Evolutionary conservation across 2,113 vertebrate genomes (phyloP), one percentile per base, ranked within the genome.

Genomic region (Glaucidium brasilianum): DNA sequence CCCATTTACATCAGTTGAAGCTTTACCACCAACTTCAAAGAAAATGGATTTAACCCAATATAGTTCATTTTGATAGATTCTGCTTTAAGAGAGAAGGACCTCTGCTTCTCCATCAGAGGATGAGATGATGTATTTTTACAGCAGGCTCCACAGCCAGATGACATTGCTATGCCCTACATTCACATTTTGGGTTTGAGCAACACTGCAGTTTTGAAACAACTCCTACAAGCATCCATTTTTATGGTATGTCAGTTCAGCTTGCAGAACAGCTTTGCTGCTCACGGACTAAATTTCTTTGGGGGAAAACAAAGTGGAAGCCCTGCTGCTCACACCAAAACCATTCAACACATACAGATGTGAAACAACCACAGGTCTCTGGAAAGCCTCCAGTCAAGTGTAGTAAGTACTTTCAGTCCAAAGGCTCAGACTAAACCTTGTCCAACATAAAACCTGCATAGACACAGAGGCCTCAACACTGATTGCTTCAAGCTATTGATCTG

Each of bases 21-120:
- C 91, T 78, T 91, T 82, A 86, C 94, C 68, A 81, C 52, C 69
- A 39, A 39, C 88, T 94, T 91, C 63, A 94, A 95, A 94, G 88
- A 93, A 93, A 94, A 91, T 59, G 60, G 83, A 88, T 92, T 97
- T 96, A 95, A 96, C 83, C 80, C 88, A 45, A 49, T 50, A 34
- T 2, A 56, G 66, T 82, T 91, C 60, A 78, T 90, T 91, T 67
- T 86, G 88, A 92, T 52, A 81, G 81, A 92, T 84, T 86, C 72
- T 80, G 12, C 75, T 74, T 83, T 41, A 82, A 83, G 72, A 59
- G 45, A 85, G 45, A 91, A 76, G 67, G 77, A 79, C 81, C 62
- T 93, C 67, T 90, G 78, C 77, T 25, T 59, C 78, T 41, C 45
- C 71, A 66, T 34, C 85, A 69, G 85, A 95, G 85, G 67, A 30